Base-by-base conservation (phyloP, 2,797 vertebrate genomes). In the Eulemur albifrons region DNA sequence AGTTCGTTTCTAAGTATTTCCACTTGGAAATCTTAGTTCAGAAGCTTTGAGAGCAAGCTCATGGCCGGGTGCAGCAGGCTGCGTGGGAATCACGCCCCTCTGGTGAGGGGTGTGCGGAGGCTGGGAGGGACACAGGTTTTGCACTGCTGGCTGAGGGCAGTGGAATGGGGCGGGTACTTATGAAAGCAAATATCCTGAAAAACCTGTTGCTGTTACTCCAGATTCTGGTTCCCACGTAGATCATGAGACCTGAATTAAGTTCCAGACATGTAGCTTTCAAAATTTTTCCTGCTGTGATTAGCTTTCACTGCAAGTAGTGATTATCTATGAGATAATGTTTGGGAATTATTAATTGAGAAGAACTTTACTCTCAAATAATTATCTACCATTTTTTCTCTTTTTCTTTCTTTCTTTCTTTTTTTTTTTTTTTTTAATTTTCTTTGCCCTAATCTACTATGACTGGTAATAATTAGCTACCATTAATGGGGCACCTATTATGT, bases 101-200 rank as follows among this genome's bases (percentile, higher is more conserved):
- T 67, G 54, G 18, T 0, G n/a, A 63, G 67, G 72, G 43, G 45
- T 2, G 30, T 63, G 61, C 92, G 67, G 23, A 72, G 48, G 32
- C 32, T 54, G 72, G 86, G 65, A 69, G 65, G 43, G 61, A 67
- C 48, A 6, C 25, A 32, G 79, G 82, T 80, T 43, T 67, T 17
- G 20, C 61, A 0, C 38, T 63, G 83, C 70, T 65, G 61, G 88
- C 85, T 79, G 43, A 90, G 43, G 32, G 59, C 25, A 50, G 9
- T 57, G 79, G 59, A 92, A 91, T 61, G 84, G 87, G 61, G 72
- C 2, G 0, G 59, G 75, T 35, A 7, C 65, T 94, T 96, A n/a
- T 45, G 67, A 81, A 97, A 97, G 25, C 92, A 81, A 84, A 90
- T 95, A 97, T 94, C 97, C 67, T 94, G 96, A 97, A 96, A 97